Conservation (phyloP, 2,888 invertebrate genomes). For the Scelioninae gen. 1 region DNA sequence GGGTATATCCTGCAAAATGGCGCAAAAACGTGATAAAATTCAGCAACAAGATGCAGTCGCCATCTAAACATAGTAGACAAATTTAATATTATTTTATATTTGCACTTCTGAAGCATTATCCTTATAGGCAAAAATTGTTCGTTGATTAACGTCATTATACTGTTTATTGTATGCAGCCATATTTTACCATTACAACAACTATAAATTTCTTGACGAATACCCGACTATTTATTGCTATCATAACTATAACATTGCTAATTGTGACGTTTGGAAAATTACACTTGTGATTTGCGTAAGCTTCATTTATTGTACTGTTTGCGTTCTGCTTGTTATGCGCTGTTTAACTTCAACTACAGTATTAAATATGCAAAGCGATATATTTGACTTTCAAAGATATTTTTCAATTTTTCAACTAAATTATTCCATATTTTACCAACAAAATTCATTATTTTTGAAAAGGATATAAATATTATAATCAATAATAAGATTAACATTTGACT, state of each 20-base stretch:
- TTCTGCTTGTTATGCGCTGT: not conserved
- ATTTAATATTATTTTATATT: conserved; percentile 37
- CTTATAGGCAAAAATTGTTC: conserved; percentile 14
- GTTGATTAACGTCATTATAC: conserved; percentile 37
- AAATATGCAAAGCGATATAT: no score
- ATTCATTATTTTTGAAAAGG: no score
- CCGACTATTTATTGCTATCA: conserved; percentile 48
- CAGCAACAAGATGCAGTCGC: conserved; percentile 21
- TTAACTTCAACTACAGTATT: not conserved
- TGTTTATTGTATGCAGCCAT: conserved; percentile 33
- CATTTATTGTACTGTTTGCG: conserved; percentile 32
- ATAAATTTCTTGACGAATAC: conserved; percentile 42
- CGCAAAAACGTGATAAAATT: conserved; percentile 37
- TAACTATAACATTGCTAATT: conserved; percentile 57
- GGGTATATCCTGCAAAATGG: conserved; percentile 17
- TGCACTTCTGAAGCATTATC: conserved; percentile 14
- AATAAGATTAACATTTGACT: no score
- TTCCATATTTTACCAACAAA: no score
- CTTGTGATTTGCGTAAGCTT: conserved; percentile 30
- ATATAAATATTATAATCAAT: no score
- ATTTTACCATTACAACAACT: conserved; percentile 46
- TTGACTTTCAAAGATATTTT: no score
- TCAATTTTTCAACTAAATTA: no score
- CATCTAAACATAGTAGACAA: conserved; percentile 36
- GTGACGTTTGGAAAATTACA: conserved; percentile 40